Base-by-base conservation (phyloP, 2,888 invertebrate species). In the Polymixis lichenea region DNA sequence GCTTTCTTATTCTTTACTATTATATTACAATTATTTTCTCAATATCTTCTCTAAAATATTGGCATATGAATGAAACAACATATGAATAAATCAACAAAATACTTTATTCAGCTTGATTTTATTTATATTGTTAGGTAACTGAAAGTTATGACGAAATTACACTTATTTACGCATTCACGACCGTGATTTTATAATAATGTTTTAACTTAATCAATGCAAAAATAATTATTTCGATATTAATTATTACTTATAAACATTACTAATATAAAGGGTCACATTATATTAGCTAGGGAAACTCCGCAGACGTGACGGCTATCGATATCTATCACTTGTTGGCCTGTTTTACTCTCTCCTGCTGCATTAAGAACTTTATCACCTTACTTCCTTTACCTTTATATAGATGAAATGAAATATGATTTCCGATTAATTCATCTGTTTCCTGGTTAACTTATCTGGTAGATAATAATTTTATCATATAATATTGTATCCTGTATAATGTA, bases 81-180 rank as follows among this genome's bases (percentile, higher is more conserved):
- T n/a, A n/a, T n/a, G n/a, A 61, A 80, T 72, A 66, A 60, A 76
- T 75, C 75, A 84, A 86, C 81, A 72, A 80, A 83, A 82, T 77
- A 76, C 51, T 88, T 88, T 86, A 87, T 87, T 84, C 51, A 66
- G 80, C 83, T 87, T 86, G 73, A 64, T 73, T 32, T 38, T n/a
- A n/a, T 73, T 77, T 66, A 65, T 32, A 79, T 65, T 74, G 70
- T 62, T 79, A 81, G 68, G 56, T 83, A 86, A 84, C 77, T 81
- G 19, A 78, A 68, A 72, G 28, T 72, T 71, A 70, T 67, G 46
- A 43, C 70, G 53, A 71, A 75, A 69, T 61, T 71, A 71, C 53
- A 62, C 58, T 64, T 77, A 76, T 67, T 64, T 79, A 78, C 66
- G 77, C 38, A 51, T 22, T 53, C 25, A 53, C 19, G 9, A 66